Percentiles rank a stretch among this genome's conserved stretches.
phyloP scores from a whole-genome alignment of 35 echinoderm and acorn worm genomes.

The Ptychodera flava region DNA sequence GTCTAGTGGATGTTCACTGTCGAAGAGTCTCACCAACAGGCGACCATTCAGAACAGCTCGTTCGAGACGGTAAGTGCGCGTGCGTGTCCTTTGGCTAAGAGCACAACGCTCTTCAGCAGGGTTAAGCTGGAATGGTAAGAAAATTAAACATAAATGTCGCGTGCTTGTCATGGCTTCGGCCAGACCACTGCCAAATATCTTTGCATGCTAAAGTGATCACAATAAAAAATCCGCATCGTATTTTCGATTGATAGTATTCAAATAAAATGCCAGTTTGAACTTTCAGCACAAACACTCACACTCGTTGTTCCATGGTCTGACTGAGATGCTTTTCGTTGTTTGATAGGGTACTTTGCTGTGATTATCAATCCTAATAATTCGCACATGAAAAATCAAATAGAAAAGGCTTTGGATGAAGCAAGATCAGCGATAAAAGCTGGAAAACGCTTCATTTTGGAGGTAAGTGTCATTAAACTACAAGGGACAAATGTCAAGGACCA shows the following conservation, averaged over 20 bases:
- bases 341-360: neutral
- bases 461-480: too few species aligned
- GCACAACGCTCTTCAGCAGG: neutral
- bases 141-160: neutral
- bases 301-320: too few species aligned
- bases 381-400: neutral
- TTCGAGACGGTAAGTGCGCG: neutral
- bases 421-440: neutral
- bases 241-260: neutral
- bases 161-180: neutral
- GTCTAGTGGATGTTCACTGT: neutral
- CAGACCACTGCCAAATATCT: neutral
- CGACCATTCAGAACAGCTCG: neutral
- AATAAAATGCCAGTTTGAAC: too few species aligned
- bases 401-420: neutral
- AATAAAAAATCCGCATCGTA: neutral
- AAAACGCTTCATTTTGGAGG: neutral
- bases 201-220: too few species aligned
- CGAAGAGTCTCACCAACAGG: neutral
- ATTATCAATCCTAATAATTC: neutral
- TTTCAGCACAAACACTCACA: too few species aligned
- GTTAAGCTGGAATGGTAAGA: neutral
- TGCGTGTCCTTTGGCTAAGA: neutral
- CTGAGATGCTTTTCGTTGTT: too few species aligned
- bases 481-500: too few species aligned